Percentiles rank a stretch among this genome's conserved stretches.
phyloP scores from a whole-genome alignment of 2,797 vertebrate species.

The Calcarius lapponicus region DNA sequence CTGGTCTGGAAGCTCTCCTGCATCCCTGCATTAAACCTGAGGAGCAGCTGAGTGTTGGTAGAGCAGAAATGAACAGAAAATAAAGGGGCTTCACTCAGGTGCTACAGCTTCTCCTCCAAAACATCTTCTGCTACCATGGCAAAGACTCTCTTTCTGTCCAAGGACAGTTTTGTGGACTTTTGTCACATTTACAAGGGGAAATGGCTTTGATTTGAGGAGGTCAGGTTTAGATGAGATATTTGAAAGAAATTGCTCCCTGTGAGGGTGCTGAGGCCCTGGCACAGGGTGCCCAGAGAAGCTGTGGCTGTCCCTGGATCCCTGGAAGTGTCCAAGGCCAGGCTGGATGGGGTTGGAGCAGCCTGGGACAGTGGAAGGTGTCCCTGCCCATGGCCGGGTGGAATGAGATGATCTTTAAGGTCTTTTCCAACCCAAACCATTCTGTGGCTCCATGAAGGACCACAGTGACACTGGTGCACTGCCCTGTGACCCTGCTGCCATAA shows the following conservation, averaged over 20 bases:
- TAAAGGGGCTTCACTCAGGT: neutral
- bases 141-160: neutral
- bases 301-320: neutral
- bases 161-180: neutral
- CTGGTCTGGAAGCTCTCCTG: neutral
- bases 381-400: neutral
- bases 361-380: accelerated
- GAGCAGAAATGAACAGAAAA: neutral
- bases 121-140: neutral
- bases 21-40: neutral
- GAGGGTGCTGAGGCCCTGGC: accelerated
- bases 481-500: neutral
- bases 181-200: neutral
- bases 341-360: accelerated
- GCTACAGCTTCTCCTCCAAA: neutral
- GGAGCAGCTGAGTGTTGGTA: neutral
- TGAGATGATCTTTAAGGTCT: accelerated
- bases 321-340: accelerated
- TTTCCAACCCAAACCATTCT: neutral
- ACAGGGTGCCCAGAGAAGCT: neutral
- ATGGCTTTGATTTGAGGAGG: neutral
- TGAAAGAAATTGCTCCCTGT: accelerated
- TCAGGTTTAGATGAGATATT: neutral
- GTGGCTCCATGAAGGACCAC: neutral
- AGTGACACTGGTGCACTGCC: accelerated